phyloP scores from a whole-genome alignment of 2,888 invertebrate species.

The Eupithecia pulchellata region DNA sequence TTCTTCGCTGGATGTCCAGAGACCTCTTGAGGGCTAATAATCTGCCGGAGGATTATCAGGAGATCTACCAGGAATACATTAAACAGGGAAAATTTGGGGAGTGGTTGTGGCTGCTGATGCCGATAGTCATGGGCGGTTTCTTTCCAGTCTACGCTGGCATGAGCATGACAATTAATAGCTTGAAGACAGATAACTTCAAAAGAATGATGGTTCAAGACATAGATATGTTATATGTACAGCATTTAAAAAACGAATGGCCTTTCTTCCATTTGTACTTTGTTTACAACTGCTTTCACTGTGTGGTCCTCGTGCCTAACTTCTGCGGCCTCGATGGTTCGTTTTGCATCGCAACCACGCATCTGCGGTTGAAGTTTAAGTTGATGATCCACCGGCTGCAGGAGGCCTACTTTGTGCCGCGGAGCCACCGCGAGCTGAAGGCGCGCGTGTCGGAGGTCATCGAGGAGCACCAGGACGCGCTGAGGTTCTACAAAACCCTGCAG shows the following conservation, averaged over 20 bases:
- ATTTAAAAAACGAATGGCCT: conserved; percentile 9
- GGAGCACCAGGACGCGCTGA: conserved; percentile 9
- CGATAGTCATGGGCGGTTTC: background rate
- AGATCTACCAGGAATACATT: background rate
- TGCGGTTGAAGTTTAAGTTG: conserved; percentile 5
- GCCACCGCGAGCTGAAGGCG: background rate
- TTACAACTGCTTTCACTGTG: conserved; percentile 8
- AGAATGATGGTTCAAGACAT: conserved; percentile 11
- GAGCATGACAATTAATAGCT: conserved; percentile 2
- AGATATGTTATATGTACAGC: conserved; percentile 3
- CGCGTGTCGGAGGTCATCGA: background rate
- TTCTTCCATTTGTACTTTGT: conserved; percentile 11
- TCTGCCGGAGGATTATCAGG: conserved; percentile 4
- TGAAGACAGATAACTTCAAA: background rate
- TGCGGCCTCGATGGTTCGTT: conserved; percentile 7
- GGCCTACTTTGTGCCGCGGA: conserved; percentile 1
- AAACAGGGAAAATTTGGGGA: background rate
- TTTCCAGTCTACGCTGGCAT: conserved; percentile 1
- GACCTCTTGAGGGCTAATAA: conserved; percentile 5
- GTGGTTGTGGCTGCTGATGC: conserved; percentile 10
- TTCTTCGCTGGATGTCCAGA: conserved; percentile 5
- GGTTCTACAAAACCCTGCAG: conserved; percentile 6
- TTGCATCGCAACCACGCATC: conserved; percentile 11
- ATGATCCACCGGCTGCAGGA: background rate
- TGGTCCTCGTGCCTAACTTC: conserved; percentile 12